Conservation (phyloP, 2,888 invertebrate genomes). For the Epsilonema sp. region DNA sequence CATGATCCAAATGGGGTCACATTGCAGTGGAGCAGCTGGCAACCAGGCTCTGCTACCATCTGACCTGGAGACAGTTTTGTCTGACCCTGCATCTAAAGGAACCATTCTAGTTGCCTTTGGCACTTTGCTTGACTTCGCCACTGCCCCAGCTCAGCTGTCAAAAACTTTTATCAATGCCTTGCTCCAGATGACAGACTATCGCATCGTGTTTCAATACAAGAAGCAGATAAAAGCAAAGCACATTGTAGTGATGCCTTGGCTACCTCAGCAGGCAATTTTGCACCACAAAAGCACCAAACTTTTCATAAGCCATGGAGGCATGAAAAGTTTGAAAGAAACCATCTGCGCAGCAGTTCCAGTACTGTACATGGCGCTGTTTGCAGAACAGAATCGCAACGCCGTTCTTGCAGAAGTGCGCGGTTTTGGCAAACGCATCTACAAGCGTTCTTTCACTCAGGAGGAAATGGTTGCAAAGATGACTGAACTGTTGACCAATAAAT, state of each 20-base stretch:
- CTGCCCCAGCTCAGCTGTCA: background rate
- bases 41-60: background rate
- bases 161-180: background rate
- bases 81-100: background rate
- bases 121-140: background rate
- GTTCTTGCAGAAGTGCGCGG: background rate
- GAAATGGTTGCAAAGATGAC: too few species aligned
- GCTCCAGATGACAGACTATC: background rate
- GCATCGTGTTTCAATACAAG: background rate
- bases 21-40: too few species aligned
- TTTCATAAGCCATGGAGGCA: slow-evolving; percentile 3
- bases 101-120: background rate
- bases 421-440: too few species aligned
- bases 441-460: too few species aligned
- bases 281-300: background rate
- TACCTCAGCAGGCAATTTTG: background rate
- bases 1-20: too few species aligned
- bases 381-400: slow-evolving; percentile 3
- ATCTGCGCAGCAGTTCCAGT: slow-evolving; percentile 1
- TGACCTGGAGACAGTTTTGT: background rate
- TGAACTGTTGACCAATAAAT: too few species aligned
- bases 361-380: background rate
- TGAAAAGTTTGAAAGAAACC: slow-evolving; percentile 2
- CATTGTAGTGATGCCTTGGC: background rate
- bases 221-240: background rate